Evolutionary conservation across 2,797 vertebrate species (phyloP).

Genomic region (Manis crassicaudata): DNA sequence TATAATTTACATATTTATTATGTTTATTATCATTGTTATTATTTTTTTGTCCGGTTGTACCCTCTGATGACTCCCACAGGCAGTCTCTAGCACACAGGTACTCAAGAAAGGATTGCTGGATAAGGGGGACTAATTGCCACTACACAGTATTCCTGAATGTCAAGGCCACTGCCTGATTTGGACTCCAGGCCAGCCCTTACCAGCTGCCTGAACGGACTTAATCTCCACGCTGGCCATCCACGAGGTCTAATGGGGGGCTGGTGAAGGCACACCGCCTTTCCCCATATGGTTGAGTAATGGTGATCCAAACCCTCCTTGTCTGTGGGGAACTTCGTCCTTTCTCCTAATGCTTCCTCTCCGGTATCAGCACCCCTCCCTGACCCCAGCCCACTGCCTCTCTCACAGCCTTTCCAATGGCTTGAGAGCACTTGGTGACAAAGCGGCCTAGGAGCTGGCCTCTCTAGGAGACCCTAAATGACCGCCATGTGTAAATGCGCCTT

Average conservation of each 20-base stretch:
- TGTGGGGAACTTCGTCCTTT: background rate
- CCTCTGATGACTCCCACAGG: background rate
- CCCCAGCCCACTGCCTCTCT: no score
- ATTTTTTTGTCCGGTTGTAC: background rate
- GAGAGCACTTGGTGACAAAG: background rate
- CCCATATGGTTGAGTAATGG: background rate
- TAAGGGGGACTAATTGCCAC: background rate
- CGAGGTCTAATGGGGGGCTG: background rate
- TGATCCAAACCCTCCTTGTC: background rate
- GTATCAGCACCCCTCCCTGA: background rate
- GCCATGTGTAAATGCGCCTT: background rate
- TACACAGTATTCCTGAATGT: background rate
- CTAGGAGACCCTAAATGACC: fast-evolving
- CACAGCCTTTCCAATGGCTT: background rate
- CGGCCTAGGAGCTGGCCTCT: fast-evolving
- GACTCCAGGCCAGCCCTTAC: background rate
- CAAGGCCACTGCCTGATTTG: background rate
- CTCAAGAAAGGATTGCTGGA: background rate
- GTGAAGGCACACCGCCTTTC: background rate
- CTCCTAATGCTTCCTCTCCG: background rate
- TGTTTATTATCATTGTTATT: background rate
- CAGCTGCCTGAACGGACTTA: background rate
- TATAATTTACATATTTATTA: background rate
- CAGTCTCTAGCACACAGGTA: background rate
- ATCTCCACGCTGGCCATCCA: background rate